These are phyloP conservation scores for Sinella curviseta DNA, from an alignment of 1,140 invertebrate species.

Conservation along the genomic window DNA sequence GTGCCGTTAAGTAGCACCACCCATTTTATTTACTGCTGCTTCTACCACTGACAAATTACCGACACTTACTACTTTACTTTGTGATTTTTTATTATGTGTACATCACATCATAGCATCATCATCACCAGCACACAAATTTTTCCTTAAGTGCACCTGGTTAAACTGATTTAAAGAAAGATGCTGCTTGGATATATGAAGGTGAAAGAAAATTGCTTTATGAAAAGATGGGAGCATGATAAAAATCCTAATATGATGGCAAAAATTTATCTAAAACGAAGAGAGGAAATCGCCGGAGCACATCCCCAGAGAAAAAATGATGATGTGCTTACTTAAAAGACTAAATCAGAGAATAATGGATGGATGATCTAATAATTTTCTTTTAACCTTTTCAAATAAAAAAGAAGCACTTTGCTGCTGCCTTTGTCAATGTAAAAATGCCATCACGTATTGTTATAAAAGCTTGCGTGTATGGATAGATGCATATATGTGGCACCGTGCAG, in stretches of 20 bases:
- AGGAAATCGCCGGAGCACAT: background rate
- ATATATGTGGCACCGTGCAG: too few species aligned
- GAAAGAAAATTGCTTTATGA: constrained; percentile 12
- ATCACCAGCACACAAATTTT: too few species aligned
- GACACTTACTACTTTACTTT: background rate
- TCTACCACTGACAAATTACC: background rate
- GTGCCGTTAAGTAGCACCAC: constrained; percentile 21
- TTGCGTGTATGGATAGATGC: too few species aligned
- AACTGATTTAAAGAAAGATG: constrained; percentile 14
- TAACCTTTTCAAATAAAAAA: background rate
- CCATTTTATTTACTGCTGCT: constrained; percentile 6
- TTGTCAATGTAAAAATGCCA: constrained; percentile 14
- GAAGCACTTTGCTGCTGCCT: background rate
- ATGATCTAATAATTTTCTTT: constrained; percentile 24
- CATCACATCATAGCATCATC: too few species aligned
- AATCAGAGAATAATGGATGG: constrained; percentile 23
- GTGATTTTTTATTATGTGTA: too few species aligned
- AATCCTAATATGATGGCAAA: background rate
- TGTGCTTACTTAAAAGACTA: background rate
- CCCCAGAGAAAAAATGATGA: background rate
- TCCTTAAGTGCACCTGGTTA: constrained; percentile 25
- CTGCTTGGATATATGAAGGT: background rate
- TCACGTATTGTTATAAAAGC: background rate
- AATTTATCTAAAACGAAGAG: background rate
- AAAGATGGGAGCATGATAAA: background rate